phyloP scores from a whole-genome alignment of 2,113 vertebrate species.

The Sciurus niger region DNA sequence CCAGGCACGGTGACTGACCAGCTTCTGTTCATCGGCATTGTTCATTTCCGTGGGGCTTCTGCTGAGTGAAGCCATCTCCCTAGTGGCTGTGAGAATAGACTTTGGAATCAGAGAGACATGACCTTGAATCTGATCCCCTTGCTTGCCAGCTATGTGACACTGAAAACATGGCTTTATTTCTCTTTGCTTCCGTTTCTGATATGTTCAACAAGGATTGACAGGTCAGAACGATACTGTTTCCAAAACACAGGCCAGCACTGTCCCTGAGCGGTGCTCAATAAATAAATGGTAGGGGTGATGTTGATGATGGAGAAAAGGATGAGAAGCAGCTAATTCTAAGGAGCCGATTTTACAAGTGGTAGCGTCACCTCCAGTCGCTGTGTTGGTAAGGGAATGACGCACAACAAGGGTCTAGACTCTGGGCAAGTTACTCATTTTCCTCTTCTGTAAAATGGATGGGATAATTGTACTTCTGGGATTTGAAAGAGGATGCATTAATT shows the following conservation, averaged over 20 bases:
- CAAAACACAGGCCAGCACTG: background rate
- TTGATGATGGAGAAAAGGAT: background rate
- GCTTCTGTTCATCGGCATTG: background rate
- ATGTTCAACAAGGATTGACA: background rate
- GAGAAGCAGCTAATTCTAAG: background rate
- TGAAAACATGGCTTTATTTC: background rate
- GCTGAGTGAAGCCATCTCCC: background rate
- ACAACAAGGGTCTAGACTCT: background rate
- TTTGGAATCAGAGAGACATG: constrained; percentile 1
- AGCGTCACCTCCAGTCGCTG: background rate
- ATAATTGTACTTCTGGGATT: background rate
- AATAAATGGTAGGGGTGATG: background rate
- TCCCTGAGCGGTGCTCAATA: background rate
- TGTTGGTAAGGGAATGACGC: background rate
- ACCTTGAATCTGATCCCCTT: background rate
- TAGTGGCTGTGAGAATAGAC: background rate
- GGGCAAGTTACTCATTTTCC: constrained; percentile 33
- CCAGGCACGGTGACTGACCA: fast-evolving
- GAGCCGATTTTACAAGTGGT: background rate
- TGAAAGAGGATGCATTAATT: background rate
- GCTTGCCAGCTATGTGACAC: background rate
- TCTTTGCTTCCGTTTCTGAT: background rate
- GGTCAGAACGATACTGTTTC: background rate
- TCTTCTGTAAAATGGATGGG: constrained; percentile 7
- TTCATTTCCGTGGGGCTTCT: background rate